Evolutionary conservation across 2,888 invertebrate genomes (phyloP).

Genomic region (Drosophila rubida): DNA sequence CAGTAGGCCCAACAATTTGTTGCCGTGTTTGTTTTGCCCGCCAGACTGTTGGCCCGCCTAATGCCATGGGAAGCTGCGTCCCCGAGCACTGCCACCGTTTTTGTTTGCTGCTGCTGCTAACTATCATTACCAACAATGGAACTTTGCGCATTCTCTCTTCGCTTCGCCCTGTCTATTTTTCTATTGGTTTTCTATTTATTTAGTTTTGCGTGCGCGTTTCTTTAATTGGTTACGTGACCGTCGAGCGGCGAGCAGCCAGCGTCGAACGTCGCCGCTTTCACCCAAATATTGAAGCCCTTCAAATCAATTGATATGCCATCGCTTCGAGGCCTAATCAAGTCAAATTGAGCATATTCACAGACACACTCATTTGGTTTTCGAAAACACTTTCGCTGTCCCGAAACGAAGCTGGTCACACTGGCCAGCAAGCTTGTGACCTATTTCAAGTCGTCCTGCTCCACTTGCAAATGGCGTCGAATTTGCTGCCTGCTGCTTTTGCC

Average conservation of each 20-base stretch:
- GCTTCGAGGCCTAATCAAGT: slow-evolving; percentile 52
- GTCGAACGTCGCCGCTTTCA: slow-evolving; percentile 46
- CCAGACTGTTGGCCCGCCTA: slow-evolving; percentile 25
- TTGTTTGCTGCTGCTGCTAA: too few relatives aligned
- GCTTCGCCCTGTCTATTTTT: not conserved
- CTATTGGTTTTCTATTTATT: slow-evolving; percentile 61
- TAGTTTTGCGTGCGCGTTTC: slow-evolving; percentile 59
- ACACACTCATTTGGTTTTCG: not conserved
- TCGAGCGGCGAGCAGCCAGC: too few relatives aligned
- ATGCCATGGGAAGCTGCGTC: slow-evolving; percentile 38
- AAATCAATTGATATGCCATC: slow-evolving; percentile 21
- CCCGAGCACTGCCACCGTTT: too few relatives aligned
- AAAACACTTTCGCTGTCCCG: slow-evolving; percentile 45
- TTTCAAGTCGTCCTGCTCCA: slow-evolving; percentile 22
- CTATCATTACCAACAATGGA: slow-evolving; percentile 37
- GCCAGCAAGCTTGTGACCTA: slow-evolving; percentile 28
- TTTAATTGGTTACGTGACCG: slow-evolving; percentile 68
- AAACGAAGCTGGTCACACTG: slow-evolving; percentile 17
- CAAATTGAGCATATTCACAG: slow-evolving; percentile 25
- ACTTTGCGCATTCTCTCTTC: slow-evolving; percentile 26
- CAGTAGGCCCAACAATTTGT: slow-evolving; percentile 56
- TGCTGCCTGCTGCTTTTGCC: slow-evolving; percentile 37
- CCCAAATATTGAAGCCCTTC: slow-evolving; percentile 25
- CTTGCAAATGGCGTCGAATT: slow-evolving; percentile 37
- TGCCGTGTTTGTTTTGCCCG: slow-evolving; percentile 39